Conservation (phyloP, 23 tunicate genomes). For the Corella eumyota region DNA sequence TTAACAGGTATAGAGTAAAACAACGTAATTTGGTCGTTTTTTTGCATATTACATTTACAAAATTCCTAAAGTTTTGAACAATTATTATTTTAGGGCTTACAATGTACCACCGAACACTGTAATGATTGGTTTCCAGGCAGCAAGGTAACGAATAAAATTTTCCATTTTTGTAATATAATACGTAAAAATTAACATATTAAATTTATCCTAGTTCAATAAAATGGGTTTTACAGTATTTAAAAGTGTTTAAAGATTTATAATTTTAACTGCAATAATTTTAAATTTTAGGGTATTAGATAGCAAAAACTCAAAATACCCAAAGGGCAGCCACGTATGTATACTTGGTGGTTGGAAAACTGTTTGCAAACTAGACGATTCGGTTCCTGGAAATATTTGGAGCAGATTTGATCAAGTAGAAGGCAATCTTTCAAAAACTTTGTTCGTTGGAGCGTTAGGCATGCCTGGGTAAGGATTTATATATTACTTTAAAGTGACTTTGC, state of each 20-base stretch:
- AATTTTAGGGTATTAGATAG: conserved; percentile 36
- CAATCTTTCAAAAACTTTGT: background rate
- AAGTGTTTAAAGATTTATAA: too few species aligned
- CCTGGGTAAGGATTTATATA: conserved; percentile 8
- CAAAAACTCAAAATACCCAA: conserved; percentile 21
- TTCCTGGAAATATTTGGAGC: conserved; percentile 2
- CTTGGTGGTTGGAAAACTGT: conserved; percentile 41
- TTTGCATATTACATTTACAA: too few species aligned
- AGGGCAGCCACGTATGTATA: conserved; percentile 20
- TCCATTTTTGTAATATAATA: too few species aligned
- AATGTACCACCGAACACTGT: conserved; percentile 2
- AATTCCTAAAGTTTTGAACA: too few species aligned
- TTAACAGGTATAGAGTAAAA: too few species aligned
- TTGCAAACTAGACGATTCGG: conserved; percentile 3
- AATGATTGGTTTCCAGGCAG: conserved; percentile 37
- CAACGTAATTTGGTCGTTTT: too few species aligned
- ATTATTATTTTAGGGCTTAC: conserved; percentile 10
- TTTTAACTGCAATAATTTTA: too few species aligned
- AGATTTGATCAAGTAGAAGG: background rate
- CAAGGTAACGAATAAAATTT: too few species aligned
- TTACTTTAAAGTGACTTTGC: too few species aligned
- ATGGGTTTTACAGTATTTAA: too few species aligned
- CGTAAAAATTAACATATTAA: too few species aligned
- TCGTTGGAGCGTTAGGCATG: conserved; percentile 11
- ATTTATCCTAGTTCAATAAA: too few species aligned